Evolutionary conservation across 2,797 vertebrate species (phyloP), one percentile per base, ranked within the genome.

Genomic region (Falco columbarius): DNA sequence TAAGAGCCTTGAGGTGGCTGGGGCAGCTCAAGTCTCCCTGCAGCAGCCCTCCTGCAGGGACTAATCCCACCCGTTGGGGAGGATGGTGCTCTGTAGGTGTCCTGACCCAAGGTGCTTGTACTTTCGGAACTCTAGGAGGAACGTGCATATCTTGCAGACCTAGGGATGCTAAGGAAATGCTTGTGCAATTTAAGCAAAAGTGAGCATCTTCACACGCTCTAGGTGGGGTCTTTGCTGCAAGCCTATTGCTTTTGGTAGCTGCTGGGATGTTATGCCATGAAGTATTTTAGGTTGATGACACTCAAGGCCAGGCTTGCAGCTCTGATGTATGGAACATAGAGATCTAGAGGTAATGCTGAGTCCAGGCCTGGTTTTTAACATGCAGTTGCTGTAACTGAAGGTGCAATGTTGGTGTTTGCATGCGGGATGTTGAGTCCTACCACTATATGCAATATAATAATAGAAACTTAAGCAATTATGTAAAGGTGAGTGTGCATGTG

Each of bases 1-100:
- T 44, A 26, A 66, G 56, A 89, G 20, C 30, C 26, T 32, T 0
- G 0, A 1, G 1, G 7, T 22, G 51, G 12, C 52, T 52, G 47
- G 19, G 40, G 47, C 67, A 80, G 27, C 24, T 68, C 74, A 38
- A 51, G 26, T 18, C 29, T 62, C 0, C 36, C 46, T 47, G 80
- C 54, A 74, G 13, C 0, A 8, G n/a, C 3, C 26, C 11, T 86
- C 12, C 21, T 79, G 46, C 13, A 55, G 79, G 54, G 19, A 8
- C 29, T 63, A 26, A 56, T 77, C 24, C n/a, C 42, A 23, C 8
- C 19, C 2, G 0, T 7, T 42, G 54, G 27, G 51, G 22, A 73
- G 24, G 8, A 34, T 14, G 19, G 40, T 38, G 3, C 68, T 74
- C 59, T 19, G 34, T 51, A 20, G 34, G 6, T 34, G 38, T 56